A percentile compares a stretch with the other conserved stretches of the same genome.
Evolutionary conservation across 1,140 invertebrate genomes (phyloP).

Genomic region (Laupala kohalensis): DNA sequence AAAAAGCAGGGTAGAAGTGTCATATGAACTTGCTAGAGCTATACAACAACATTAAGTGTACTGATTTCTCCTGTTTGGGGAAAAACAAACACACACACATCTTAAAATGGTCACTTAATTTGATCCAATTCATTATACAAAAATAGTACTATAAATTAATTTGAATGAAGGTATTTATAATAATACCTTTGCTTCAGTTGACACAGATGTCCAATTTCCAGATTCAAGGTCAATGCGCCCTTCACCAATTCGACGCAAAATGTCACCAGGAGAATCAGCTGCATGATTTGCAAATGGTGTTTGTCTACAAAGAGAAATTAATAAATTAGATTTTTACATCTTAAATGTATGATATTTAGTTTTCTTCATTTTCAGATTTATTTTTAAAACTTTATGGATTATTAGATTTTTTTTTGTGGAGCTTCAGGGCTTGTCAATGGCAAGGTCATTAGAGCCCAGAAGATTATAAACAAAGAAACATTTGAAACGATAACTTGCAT

Average conservation of each 20-base stretch:
- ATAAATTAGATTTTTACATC: too few relatives aligned
- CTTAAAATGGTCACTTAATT: neutral
- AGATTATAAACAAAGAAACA: too few relatives aligned
- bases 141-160: neutral
- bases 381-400: too few relatives aligned
- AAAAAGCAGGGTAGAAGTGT: too few relatives aligned
- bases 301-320: too few relatives aligned
- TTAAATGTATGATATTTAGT: too few relatives aligned
- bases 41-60: neutral
- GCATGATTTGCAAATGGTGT: conserved; percentile 90
- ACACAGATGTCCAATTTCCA: conserved; percentile 64
- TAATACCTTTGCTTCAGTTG: conserved; percentile 59
- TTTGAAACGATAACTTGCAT: too few relatives aligned
- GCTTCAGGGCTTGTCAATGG: too few relatives aligned
- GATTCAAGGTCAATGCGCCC: conserved; percentile 68
- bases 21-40: too few relatives aligned
- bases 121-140: neutral
- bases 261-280: conserved; percentile 81
- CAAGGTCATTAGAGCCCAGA: too few relatives aligned
- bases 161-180: neutral
- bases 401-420: too few relatives aligned
- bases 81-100: neutral
- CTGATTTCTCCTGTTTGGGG: neutral
- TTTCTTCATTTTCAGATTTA: too few relatives aligned
- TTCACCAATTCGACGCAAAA: conserved; percentile 80